phyloP scores from a whole-genome alignment of 2,888 invertebrate genomes.

The Archips xylosteana region DNA sequence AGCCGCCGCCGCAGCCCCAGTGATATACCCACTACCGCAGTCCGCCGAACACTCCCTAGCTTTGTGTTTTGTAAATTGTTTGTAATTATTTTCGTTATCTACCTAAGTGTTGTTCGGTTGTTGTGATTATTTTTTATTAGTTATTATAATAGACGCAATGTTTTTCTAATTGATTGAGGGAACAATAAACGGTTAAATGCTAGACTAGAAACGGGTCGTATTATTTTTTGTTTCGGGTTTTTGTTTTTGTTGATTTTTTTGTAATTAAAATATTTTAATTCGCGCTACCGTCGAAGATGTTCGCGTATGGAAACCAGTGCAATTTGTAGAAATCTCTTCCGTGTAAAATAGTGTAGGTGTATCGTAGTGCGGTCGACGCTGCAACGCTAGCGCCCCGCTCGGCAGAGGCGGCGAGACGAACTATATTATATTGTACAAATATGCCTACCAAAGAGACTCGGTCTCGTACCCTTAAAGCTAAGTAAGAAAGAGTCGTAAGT shows the following conservation, averaged over 20 bases:
- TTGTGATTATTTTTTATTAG: constrained; percentile 84
- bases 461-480: constrained; percentile 85
- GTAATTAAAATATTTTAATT: constrained; percentile 77
- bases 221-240: constrained; percentile 83
- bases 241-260: constrained; percentile 81
- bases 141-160: constrained; percentile 72
- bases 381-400: constrained; percentile 68
- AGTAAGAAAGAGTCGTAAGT: constrained; percentile 82
- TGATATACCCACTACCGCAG: constrained; percentile 66
- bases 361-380: constrained; percentile 78
- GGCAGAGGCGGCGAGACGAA: constrained; percentile 71
- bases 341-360: constrained; percentile 83
- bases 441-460: constrained; percentile 87
- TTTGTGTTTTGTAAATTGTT: constrained; percentile 83
- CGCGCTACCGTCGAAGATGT: constrained; percentile 81
- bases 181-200: constrained; percentile 84
- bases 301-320: constrained; percentile 85
- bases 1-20: constrained; percentile 55
- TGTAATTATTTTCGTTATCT: constrained; percentile 83
- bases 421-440: constrained; percentile 85
- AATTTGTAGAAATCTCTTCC: constrained; percentile 86
- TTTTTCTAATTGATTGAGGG: constrained; percentile 72
- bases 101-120: constrained; percentile 86
- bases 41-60: constrained; percentile 79
- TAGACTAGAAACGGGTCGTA: constrained; percentile 85